Percentiles rank a stretch among this genome's conserved stretches.
Conservation (phyloP, 2,113 vertebrate species). For the Nerophis ophidion region DNA sequence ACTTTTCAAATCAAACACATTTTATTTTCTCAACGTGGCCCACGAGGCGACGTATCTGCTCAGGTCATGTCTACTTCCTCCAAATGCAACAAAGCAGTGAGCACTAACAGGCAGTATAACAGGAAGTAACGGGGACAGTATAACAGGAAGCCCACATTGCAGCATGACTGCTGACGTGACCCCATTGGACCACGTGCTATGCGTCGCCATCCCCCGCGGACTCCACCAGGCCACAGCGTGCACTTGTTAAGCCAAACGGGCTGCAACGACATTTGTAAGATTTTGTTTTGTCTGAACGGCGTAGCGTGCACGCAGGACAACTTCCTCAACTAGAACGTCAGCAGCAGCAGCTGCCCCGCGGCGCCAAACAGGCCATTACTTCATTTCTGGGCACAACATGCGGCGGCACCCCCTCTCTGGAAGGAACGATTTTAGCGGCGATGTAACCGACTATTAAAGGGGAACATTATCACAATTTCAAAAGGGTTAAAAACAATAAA, state of each 20-base stretch:
- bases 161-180: no score
- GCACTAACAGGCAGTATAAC: slow-evolving; percentile 18
- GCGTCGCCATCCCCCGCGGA: background rate
- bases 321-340: slow-evolving; percentile 16
- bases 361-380: slow-evolving; percentile 29
- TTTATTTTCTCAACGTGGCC: no score
- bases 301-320: background rate
- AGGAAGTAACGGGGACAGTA: background rate
- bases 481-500: no score
- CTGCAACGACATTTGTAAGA: background rate
- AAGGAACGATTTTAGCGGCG: slow-evolving; percentile 1
- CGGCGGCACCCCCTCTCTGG: slow-evolving; percentile 14
- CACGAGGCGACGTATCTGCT: no score
- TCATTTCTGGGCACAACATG: slow-evolving; percentile 39
- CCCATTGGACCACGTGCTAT: background rate
- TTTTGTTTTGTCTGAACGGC: slow-evolving; percentile 13
- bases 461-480: no score
- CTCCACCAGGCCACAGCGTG: background rate
- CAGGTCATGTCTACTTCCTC: no score
- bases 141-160: no score
- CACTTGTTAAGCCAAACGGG: slow-evolving; percentile 6
- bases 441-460: slow-evolving; percentile 7
- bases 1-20: no score
- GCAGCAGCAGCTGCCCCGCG: slow-evolving; percentile 21
- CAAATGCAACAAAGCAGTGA: slow-evolving; percentile 7